A percentile compares a stretch with the other conserved stretches of the same genome.
phyloP scores from a whole-genome alignment of 2,888 invertebrate species.

The Pogonocherus hispidulus region DNA sequence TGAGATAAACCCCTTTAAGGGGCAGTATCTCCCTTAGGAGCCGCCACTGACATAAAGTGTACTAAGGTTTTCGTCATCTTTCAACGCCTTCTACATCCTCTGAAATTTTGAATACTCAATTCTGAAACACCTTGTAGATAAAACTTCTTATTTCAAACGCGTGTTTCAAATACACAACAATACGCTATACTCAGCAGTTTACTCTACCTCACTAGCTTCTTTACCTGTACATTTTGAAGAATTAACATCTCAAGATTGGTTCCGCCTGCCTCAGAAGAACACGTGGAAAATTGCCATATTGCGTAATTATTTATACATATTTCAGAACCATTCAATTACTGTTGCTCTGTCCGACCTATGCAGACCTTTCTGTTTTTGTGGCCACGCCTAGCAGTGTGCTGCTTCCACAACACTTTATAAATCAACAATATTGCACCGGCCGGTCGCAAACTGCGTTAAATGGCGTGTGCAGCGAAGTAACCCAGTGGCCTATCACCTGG shows the following conservation, averaged over 20 bases:
- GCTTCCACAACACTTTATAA: slow-evolving; percentile 47
- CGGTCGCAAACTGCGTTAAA: slow-evolving; percentile 47
- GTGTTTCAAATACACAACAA: too few relatives aligned
- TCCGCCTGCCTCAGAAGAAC: slow-evolving; percentile 22
- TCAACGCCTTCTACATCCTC: too few relatives aligned
- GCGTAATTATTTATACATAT: slow-evolving; percentile 21
- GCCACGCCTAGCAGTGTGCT: slow-evolving; percentile 31
- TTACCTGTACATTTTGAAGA: neutral
- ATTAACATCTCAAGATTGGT: neutral
- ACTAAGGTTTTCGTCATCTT: too few relatives aligned
- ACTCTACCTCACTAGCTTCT: too few relatives aligned
- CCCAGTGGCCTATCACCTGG: slow-evolving; percentile 65
- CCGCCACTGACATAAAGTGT: too few relatives aligned
- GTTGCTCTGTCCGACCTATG: slow-evolving; percentile 30
- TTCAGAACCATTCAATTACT: slow-evolving; percentile 35
- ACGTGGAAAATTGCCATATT: slow-evolving; percentile 9
- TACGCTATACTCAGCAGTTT: too few relatives aligned
- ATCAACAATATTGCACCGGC: slow-evolving; percentile 49
- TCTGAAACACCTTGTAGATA: too few relatives aligned
- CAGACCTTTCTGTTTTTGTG: slow-evolving; percentile 35
- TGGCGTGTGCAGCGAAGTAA: slow-evolving; percentile 56
- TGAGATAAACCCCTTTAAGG: too few relatives aligned
- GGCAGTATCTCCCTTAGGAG: too few relatives aligned
- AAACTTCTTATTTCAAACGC: too few relatives aligned
- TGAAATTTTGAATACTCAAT: too few relatives aligned